These are phyloP conservation scores for Zosterops japonicus DNA, from an alignment of 2,113 vertebrate species.

Conservation along the genomic window DNA sequence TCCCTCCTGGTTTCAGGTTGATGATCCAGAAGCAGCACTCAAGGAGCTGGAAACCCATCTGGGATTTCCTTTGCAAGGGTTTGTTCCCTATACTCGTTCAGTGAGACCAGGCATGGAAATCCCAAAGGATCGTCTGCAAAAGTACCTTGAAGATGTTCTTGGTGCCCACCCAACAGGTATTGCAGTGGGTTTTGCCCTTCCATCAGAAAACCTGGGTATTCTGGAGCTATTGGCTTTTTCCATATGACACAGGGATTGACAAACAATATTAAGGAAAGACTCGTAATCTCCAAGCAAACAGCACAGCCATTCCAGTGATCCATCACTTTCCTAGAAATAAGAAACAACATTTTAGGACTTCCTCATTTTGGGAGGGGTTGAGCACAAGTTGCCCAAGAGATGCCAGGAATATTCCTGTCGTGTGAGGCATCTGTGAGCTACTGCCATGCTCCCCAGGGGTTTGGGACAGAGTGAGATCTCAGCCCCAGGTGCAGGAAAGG, in stretches of 20 bases:
- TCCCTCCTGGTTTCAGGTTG: constrained; percentile 67
- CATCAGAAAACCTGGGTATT: not conserved
- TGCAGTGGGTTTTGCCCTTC: not conserved
- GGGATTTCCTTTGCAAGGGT: constrained; percentile 69
- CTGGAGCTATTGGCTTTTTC: not conserved
- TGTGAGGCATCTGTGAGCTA: not conserved
- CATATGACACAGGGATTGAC: not conserved
- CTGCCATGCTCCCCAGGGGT: not conserved
- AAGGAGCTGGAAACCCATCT: constrained; percentile 74
- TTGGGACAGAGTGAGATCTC: not conserved
- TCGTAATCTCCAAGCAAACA: not conserved
- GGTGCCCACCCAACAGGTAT: constrained; percentile 67
- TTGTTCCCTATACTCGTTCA: constrained; percentile 55
- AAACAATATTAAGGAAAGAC: not conserved
- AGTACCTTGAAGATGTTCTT: constrained; percentile 73
- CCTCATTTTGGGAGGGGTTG: not conserved
- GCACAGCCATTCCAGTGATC: not conserved
- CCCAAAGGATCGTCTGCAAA: constrained; percentile 66
- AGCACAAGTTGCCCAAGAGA: not conserved
- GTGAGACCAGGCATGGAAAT: constrained; percentile 71
- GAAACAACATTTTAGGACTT: not conserved
- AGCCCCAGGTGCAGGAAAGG: not conserved
- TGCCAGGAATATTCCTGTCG: not conserved
- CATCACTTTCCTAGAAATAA: not conserved
- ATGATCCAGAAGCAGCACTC: constrained; percentile 69